Evolutionary conservation across 1,140 invertebrate genomes (phyloP).

Genomic region (Fopius arisanus): DNA sequence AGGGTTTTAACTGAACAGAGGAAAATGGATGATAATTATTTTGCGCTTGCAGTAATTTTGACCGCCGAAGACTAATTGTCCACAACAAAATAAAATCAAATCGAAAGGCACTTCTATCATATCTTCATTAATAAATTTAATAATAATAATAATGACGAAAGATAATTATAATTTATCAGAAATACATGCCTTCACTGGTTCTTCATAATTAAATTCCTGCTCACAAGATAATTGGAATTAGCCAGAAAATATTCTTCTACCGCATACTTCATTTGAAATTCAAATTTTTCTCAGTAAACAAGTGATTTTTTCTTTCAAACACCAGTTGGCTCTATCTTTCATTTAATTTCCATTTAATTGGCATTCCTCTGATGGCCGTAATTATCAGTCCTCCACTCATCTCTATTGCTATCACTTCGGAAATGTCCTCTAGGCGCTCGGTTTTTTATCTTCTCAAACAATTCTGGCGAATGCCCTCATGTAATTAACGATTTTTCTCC

Average conservation of each 20-base stretch:
- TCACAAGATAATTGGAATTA: not conserved
- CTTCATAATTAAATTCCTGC: not conserved
- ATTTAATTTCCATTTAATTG: slow-evolving; percentile 25
- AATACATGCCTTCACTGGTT: not conserved
- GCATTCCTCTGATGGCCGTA: slow-evolving; percentile 6
- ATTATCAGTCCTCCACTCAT: slow-evolving; percentile 16
- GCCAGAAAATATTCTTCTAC: not conserved
- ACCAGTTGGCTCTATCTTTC: not conserved
- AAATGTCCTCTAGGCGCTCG: not conserved
- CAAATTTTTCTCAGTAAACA: not conserved
- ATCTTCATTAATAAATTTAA: no score
- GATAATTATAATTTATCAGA: not conserved
- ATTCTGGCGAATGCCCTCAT: not conserved
- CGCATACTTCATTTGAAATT: not conserved
- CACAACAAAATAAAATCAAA: no score
- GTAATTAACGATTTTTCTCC: not conserved
- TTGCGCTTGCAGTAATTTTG: not conserved
- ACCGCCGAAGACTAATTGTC: not conserved
- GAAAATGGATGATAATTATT: slow-evolving; percentile 45
- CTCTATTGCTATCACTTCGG: not conserved
- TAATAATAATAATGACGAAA: no score
- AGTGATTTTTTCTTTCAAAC: not conserved
- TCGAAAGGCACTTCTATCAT: not conserved
- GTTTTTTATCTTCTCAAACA: not conserved
- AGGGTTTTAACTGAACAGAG: slow-evolving; percentile 33